Evolutionary conservation across 2,888 invertebrate genomes (phyloP).

Genomic region (Parnassius glacialis): DNA sequence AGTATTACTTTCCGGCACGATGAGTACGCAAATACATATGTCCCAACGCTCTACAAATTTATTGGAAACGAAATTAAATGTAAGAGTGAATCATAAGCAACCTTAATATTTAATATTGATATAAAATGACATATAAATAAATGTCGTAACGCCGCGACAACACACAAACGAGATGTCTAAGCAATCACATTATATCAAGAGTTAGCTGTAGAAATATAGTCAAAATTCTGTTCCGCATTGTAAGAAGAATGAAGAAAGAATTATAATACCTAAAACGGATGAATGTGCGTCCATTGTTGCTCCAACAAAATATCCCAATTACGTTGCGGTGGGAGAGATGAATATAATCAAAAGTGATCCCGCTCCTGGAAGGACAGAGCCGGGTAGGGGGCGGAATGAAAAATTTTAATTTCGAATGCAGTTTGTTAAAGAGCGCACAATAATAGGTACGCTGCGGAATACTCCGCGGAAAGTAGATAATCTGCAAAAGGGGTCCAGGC

Average conservation of each 20-base stretch:
- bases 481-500: slow-evolving; percentile 64
- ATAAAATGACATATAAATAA: too few relatives aligned
- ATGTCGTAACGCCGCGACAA: background rate
- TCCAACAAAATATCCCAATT: slow-evolving; percentile 76
- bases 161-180: slow-evolving; percentile 32
- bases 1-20: too few relatives aligned
- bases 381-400: slow-evolving; percentile 57
- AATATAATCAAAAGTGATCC: slow-evolving; percentile 78
- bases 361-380: slow-evolving; percentile 44
- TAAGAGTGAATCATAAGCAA: too few relatives aligned
- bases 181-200: slow-evolving; percentile 38
- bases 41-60: too few relatives aligned
- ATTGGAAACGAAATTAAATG: too few relatives aligned
- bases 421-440: slow-evolving; percentile 77
- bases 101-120: too few relatives aligned
- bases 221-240: slow-evolving; percentile 35
- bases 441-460: slow-evolving; percentile 54
- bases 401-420: slow-evolving; percentile 80
- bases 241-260: slow-evolving; percentile 50
- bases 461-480: slow-evolving; percentile 65
- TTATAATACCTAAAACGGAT: slow-evolving; percentile 71
- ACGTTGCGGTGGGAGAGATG: slow-evolving; percentile 65
- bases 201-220: slow-evolving; percentile 31
- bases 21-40: too few relatives aligned
- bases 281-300: slow-evolving; percentile 72